Conservation (phyloP, 1,140 invertebrate species). For the Caenorhabditis inopinata region DNA sequence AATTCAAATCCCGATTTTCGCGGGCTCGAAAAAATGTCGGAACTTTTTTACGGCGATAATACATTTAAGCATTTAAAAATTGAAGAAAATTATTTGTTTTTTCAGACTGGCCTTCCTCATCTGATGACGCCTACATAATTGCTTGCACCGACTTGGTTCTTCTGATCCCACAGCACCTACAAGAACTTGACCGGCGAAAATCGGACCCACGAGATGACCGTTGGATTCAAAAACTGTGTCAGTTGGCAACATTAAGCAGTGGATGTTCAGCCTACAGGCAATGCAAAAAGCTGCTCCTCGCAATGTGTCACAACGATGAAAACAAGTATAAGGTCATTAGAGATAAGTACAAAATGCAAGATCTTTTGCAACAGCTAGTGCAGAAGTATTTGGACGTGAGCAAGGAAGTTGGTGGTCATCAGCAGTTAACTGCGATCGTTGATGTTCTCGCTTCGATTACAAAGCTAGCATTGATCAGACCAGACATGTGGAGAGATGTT, state of each 20-base stretch:
- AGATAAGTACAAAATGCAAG: conserved; percentile 36
- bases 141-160: neutral
- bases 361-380: neutral
- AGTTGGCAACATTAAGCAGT: neutral
- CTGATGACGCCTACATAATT: neutral
- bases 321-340: conserved; percentile 19
- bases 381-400: conserved; percentile 20
- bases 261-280: neutral
- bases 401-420: neutral
- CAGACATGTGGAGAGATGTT: conserved; percentile 35
- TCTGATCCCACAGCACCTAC: neutral
- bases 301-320: neutral
- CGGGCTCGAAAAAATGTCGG: too few species aligned
- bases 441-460: conserved; percentile 23
- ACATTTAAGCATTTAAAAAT: too few species aligned
- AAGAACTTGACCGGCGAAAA: neutral
- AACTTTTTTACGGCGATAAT: too few species aligned
- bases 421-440: conserved; percentile 38
- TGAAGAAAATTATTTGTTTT: too few species aligned
- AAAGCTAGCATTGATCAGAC: neutral
- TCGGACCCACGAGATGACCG: neutral
- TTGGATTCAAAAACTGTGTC: conserved; percentile 18
- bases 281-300: conserved; percentile 28
- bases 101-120: neutral
- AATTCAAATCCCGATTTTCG: too few species aligned